Base-by-base conservation (phyloP, 2,797 vertebrate genomes). In the Eleutherodactylus coqui region DNA sequence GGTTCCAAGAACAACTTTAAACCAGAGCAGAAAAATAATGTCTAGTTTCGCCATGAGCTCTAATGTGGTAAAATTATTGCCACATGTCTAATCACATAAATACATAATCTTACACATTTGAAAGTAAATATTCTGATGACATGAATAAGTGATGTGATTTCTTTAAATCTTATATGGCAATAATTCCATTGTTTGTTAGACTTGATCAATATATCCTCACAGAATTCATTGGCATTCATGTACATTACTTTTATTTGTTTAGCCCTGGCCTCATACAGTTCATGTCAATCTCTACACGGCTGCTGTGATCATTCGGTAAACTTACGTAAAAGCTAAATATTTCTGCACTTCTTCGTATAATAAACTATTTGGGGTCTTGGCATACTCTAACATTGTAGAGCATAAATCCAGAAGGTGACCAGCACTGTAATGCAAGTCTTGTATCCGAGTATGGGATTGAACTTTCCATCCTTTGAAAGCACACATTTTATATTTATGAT, bases 401-500 rank as follows among this genome's bases (percentile, higher is more conserved):
- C 76, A 60, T 38, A 13, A 77, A 58, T 58, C 36, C 34, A 5
- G n/a, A 16, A 77, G 29, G 32, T 38, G 34, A 17, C 75, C 32
- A 77, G 5, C 51, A 58, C 34, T 41, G 34, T 41, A 41, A 78
- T 58, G 51, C 24, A 78, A 53, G 76, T 27, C 24, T n/a, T 27
- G 24, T 45, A 27, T 45, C 41, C 70, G 27, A 41, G 24, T 34
- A 9, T 24, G 10, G 13, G 19, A 53, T n/a, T 38, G 36, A 60
- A 58, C 76, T 41, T 78, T 78, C 36, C 24, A 43, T 17, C 38
- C 36, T 51, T 78, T 8, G 29, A 55, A 78, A 60, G 76, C 34
- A 41, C 21, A n/a, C 34, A 58, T n/a, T 17, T 78, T 60, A 78
- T 78, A 78, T 38, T 41, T 73, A 73, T 38, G 47, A 75, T 58